phyloP scores from a whole-genome alignment of 2,888 invertebrate species.

The Gari tellinella region DNA sequence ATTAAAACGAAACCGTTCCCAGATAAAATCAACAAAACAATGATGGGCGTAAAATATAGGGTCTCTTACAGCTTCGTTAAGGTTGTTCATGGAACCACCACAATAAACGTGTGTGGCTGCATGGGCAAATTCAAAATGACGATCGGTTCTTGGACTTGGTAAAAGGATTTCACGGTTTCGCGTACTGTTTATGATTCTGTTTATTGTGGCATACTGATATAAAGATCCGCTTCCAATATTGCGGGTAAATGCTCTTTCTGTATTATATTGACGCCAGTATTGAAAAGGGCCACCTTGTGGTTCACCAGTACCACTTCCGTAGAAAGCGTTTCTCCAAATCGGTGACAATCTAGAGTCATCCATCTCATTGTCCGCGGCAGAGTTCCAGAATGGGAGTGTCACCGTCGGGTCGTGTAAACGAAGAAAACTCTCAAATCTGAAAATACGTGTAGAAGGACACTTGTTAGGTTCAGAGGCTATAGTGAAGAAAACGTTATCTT shows the following conservation, averaged over 20 bases:
- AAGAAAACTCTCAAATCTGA: conserved; percentile 70
- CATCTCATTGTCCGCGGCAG: conserved; percentile 62
- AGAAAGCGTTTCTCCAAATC: conserved; percentile 63
- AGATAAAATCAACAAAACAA: conserved; percentile 68
- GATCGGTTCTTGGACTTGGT: conserved; percentile 47
- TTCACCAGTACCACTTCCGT: conserved; percentile 61
- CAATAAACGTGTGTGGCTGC: conserved; percentile 64
- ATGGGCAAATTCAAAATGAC: conserved; percentile 65
- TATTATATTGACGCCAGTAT: conserved; percentile 57
- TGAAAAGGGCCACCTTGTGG: conserved; percentile 64
- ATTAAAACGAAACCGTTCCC: conserved; percentile 62
- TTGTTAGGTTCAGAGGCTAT: too few relatives aligned
- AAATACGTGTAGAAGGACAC: too few relatives aligned
- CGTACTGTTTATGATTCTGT: conserved; percentile 40
- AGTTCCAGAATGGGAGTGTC: conserved; percentile 72
- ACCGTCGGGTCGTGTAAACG: conserved; percentile 61
- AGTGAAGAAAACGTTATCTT: too few relatives aligned
- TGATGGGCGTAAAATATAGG: conserved; percentile 72
- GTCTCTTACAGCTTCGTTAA: conserved; percentile 67
- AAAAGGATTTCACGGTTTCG: conserved; percentile 47
- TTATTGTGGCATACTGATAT: conserved; percentile 39
- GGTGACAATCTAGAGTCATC: conserved; percentile 56
- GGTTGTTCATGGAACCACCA: conserved; percentile 66
- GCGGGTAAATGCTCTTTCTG: conserved; percentile 45
- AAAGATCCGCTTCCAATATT: conserved; percentile 60